A percentile compares a stretch with the other conserved stretches of the same genome.
Conservation (phyloP, 2,888 invertebrate species). For the Drosophila neotestacea region DNA sequence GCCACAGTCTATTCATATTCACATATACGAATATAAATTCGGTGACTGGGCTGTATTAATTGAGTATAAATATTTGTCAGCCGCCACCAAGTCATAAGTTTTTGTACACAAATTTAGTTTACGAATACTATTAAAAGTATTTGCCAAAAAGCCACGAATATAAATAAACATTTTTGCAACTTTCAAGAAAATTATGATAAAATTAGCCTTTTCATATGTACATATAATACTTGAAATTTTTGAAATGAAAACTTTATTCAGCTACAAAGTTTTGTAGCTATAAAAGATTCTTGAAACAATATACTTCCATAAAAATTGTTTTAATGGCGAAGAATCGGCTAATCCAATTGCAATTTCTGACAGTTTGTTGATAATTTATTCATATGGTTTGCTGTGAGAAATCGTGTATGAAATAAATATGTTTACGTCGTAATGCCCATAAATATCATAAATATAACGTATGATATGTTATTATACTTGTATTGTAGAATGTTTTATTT, state of each 20-base stretch:
- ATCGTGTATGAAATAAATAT: constrained; percentile 62
- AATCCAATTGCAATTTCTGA: constrained; percentile 10
- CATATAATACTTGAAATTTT: background rate
- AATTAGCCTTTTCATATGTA: too few species aligned
- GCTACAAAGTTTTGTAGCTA: background rate
- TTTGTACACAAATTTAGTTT: constrained; percentile 13
- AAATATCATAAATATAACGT: constrained; percentile 68
- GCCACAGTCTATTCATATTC: constrained; percentile 3
- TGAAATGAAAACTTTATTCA: background rate
- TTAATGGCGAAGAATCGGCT: background rate
- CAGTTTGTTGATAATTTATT: constrained; percentile 58
- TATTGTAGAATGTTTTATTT: constrained; percentile 54
- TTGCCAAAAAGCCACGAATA: background rate
- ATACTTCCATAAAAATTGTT: background rate
- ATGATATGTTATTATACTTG: constrained; percentile 64
- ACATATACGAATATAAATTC: constrained; percentile 19
- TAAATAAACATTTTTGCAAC: background rate
- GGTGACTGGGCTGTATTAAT: constrained; percentile 62
- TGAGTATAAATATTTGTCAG: constrained; percentile 73
- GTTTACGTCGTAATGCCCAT: constrained; percentile 63
- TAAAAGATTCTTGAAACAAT: background rate
- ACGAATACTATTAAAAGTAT: constrained; percentile 16
- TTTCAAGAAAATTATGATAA: too few species aligned
- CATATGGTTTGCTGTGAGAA: constrained; percentile 54
- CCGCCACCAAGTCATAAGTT: constrained; percentile 50